A percentile compares a stretch with the other conserved stretches of the same genome.
phyloP scores from a whole-genome alignment of 2,888 invertebrate genomes.

The Copidosoma aretas region DNA sequence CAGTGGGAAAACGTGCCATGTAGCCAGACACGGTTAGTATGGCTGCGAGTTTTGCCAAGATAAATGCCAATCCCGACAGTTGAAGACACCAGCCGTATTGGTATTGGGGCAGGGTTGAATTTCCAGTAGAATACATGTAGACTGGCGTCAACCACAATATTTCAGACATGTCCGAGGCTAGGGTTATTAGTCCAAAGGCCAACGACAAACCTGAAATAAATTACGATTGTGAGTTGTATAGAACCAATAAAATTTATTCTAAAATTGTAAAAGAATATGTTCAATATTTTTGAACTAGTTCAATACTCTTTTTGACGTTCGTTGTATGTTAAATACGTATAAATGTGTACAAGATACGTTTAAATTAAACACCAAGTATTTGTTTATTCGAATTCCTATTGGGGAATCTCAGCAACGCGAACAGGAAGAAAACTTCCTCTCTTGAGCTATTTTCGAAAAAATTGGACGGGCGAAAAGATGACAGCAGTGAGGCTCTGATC shows the following conservation, averaged over 20 bases:
- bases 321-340: too few relatives aligned
- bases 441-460: background rate
- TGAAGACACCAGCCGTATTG: slow-evolving; percentile 72
- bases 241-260: background rate
- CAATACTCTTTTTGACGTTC: too few relatives aligned
- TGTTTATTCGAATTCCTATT: background rate
- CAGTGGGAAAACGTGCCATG: slow-evolving; percentile 68
- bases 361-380: background rate
- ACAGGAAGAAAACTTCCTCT: background rate
- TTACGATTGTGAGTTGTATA: background rate
- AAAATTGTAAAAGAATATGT: too few relatives aligned
- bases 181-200: slow-evolving; percentile 69
- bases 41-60: slow-evolving; percentile 68
- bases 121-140: slow-evolving; percentile 49
- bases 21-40: slow-evolving; percentile 68
- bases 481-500: slow-evolving; percentile 18
- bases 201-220: slow-evolving; percentile 67
- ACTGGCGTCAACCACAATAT: slow-evolving; percentile 65
- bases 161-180: slow-evolving; percentile 69
- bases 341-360: background rate
- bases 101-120: slow-evolving; percentile 61
- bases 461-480: background rate
- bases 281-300: background rate
- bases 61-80: slow-evolving; percentile 68
- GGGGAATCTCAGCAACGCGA: too few relatives aligned